Conservation (phyloP, 2,797 vertebrate species). For the Carapus acus region DNA sequence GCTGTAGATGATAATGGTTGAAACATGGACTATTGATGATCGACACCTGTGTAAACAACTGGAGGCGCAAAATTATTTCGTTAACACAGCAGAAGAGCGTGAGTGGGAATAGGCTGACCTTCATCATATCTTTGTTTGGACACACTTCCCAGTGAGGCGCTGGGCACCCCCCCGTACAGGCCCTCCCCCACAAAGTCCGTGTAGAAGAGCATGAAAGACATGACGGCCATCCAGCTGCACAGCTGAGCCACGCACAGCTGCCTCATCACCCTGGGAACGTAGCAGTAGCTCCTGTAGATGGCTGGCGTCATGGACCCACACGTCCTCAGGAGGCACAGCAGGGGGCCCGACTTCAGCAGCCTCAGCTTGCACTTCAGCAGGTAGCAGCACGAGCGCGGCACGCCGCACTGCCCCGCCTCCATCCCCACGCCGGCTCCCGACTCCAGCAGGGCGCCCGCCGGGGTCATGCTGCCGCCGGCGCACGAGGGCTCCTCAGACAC, state of each 20-base stretch:
- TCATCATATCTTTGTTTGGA: conserved; percentile 73
- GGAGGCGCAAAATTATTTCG: background rate
- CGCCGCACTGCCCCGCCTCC: conserved; percentile 43
- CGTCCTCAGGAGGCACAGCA: conserved; percentile 70
- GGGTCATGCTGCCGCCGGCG: conserved; percentile 2
- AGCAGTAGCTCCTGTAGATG: conserved; percentile 77
- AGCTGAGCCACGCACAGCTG: conserved; percentile 76
- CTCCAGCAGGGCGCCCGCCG: conserved; percentile 38
- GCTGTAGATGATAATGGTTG: too few relatives aligned
- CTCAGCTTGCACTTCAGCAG: conserved; percentile 64
- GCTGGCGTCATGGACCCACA: conserved; percentile 73
- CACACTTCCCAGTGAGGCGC: conserved; percentile 66
- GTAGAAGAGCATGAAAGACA: conserved; percentile 82
- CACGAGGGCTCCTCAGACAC: conserved; percentile 64
- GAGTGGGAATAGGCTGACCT: conserved; percentile 56
- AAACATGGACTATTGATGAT: too few relatives aligned
- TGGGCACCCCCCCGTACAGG: conserved; percentile 74
- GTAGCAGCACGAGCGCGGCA: conserved; percentile 65
- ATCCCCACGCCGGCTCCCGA: background rate
- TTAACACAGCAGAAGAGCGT: background rate
- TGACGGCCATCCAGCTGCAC: conserved; percentile 80
- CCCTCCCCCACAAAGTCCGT: conserved; percentile 80
- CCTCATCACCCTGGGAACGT: conserved; percentile 72
- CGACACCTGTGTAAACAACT: too few relatives aligned
- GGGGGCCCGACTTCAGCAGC: conserved; percentile 59